Evolutionary conservation across 2,888 invertebrate genomes (phyloP).

Genomic region (Molanna angustata): DNA sequence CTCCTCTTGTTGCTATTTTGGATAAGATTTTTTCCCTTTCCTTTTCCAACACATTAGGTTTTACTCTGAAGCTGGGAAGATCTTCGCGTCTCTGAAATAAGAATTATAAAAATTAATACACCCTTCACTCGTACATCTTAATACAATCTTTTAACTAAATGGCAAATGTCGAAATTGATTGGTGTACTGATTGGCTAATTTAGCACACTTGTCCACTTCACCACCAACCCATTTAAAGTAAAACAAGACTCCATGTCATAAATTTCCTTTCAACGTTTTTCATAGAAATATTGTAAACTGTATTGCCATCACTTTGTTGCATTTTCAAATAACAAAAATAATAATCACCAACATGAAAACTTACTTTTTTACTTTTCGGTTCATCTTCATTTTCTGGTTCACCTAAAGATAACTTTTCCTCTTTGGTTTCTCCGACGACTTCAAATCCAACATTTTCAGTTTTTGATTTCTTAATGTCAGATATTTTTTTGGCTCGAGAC

Average conservation of each 20-base stretch:
- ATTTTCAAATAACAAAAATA: too few relatives aligned
- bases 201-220: not conserved
- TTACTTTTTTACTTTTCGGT: slow-evolving; percentile 41
- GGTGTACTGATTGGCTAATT: not conserved
- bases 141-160: not conserved
- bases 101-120: too few relatives aligned
- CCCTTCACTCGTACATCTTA: too few relatives aligned
- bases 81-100: slow-evolving; percentile 58
- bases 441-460: slow-evolving; percentile 61
- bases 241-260: too few relatives aligned
- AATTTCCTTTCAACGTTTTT: too few relatives aligned
- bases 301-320: too few relatives aligned
- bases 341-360: too few relatives aligned
- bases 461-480: slow-evolving; percentile 51
- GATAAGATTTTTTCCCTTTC: slow-evolving; percentile 73
- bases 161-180: slow-evolving; percentile 12
- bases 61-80: slow-evolving; percentile 62
- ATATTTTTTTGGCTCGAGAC: slow-evolving; percentile 75
- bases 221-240: not conserved
- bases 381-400: slow-evolving; percentile 40
- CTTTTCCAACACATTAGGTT: slow-evolving; percentile 72
- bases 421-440: slow-evolving; percentile 58
- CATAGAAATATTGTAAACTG: too few relatives aligned
- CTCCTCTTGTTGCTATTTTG: slow-evolving; percentile 88
- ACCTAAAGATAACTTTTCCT: slow-evolving; percentile 43